These are phyloP conservation scores for Arrhamphus sclerolepis DNA, from an alignment of 2,797 vertebrate genomes.

Conservation along the genomic window DNA sequence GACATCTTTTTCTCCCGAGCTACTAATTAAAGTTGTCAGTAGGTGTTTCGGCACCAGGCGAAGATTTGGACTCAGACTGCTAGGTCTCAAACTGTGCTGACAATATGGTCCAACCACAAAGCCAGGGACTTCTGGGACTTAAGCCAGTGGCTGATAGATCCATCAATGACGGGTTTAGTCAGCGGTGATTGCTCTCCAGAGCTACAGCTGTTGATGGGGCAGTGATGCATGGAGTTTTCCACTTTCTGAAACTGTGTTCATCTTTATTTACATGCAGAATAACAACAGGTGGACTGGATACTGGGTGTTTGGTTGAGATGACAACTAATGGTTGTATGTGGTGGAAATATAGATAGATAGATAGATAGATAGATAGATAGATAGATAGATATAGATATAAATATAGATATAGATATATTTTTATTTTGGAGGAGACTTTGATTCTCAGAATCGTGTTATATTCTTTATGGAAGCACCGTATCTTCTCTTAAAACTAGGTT, in stretches of 20 bases:
- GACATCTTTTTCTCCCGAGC: constrained; percentile 16
- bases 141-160: constrained; percentile 69
- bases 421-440: constrained; percentile 22
- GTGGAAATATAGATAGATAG: too few species aligned
- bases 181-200: constrained; percentile 53
- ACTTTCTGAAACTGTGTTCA: constrained; percentile 18
- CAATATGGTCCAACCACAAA: constrained; percentile 64
- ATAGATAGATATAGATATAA: too few species aligned
- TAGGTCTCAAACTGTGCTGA: constrained; percentile 64
- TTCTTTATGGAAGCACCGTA: constrained; percentile 11
- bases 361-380: background rate
- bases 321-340: too few species aligned
- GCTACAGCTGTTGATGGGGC: constrained; percentile 46
- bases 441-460: constrained; percentile 30
- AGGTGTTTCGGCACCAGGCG: constrained; percentile 45
- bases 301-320: too few species aligned
- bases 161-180: constrained; percentile 64
- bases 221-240: constrained; percentile 38
- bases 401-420: background rate
- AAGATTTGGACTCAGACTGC: constrained; percentile 51
- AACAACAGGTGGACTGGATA: constrained; percentile 21
- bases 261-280: constrained; percentile 49
- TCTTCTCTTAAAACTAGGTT: constrained; percentile 28
- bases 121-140: constrained; percentile 60
- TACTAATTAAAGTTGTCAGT: constrained; percentile 65